Percentiles rank a stretch among this genome's conserved stretches.
phyloP scores from a whole-genome alignment of 2,797 vertebrate species.

The Dicrostonyx torquatus region DNA sequence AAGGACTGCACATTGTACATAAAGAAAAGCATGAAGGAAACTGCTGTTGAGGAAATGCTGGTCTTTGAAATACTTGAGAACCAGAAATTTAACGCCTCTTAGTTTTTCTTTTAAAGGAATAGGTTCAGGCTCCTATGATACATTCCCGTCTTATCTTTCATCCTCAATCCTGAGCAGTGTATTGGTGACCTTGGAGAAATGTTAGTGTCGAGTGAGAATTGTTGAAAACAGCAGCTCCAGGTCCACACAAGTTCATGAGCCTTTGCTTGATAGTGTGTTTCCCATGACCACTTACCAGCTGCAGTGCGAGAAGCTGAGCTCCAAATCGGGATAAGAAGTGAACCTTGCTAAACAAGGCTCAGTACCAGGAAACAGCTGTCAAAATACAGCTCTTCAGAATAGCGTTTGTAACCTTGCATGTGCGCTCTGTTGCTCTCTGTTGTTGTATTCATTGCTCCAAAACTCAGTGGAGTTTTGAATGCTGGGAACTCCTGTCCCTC shows the following conservation, averaged over 20 bases:
- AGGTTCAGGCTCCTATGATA: background rate
- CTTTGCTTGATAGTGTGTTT: background rate
- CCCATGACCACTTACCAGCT: background rate
- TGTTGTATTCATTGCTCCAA: background rate
- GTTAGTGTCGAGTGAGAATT: background rate
- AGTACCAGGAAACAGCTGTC: constrained; percentile 16
- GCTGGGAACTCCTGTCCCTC: background rate
- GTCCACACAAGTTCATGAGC: no score
- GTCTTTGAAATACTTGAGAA: constrained; percentile 14
- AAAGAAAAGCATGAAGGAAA: constrained; percentile 17
- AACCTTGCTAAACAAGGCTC: background rate
- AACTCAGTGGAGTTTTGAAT: background rate
- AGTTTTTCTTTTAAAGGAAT: background rate
- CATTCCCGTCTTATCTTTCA: background rate
- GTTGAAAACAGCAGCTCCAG: background rate
- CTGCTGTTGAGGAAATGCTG: constrained; percentile 5
- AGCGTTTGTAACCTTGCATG: background rate
- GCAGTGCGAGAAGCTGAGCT: background rate
- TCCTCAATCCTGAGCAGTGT: background rate
- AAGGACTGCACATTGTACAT: background rate
- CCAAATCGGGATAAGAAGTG: background rate
- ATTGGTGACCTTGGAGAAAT: background rate
- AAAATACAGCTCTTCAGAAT: background rate
- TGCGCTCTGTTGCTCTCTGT: background rate
- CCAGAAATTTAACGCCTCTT: background rate